Evolutionary conservation across 2,797 vertebrate genomes (phyloP).

Genomic region (Pipistrellus kuhlii): DNA sequence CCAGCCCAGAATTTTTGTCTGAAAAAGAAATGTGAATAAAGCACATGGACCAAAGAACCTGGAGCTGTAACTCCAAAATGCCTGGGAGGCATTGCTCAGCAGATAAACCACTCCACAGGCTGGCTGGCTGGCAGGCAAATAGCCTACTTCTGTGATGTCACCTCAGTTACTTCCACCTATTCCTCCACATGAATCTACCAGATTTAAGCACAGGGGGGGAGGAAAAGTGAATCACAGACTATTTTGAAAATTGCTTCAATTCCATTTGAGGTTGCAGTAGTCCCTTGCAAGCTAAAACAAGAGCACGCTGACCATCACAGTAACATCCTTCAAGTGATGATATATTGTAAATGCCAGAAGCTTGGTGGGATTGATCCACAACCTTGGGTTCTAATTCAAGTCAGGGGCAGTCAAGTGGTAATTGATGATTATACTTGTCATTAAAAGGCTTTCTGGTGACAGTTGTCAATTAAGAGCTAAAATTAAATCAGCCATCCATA

Average conservation of each 20-base stretch:
- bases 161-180: constrained; percentile 73
- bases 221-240: constrained; percentile 80
- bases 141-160: constrained; percentile 77
- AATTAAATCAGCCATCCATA: constrained; percentile 52
- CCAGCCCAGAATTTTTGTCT: constrained; percentile 71
- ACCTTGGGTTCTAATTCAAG: constrained; percentile 67
- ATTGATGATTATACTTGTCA: constrained; percentile 63
- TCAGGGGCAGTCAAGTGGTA: constrained; percentile 58
- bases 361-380: constrained; percentile 61
- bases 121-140: constrained; percentile 62
- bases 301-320: constrained; percentile 53
- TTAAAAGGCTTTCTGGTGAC: constrained; percentile 70
- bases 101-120: constrained; percentile 49
- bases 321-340: constrained; percentile 61
- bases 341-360: constrained; percentile 60
- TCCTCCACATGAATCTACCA: constrained; percentile 74
- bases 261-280: constrained; percentile 69
- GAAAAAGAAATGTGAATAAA: constrained; percentile 73
- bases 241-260: constrained; percentile 78
- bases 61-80: constrained; percentile 53
- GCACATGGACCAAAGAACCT: constrained; percentile 62
- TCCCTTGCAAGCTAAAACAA: constrained; percentile 68
- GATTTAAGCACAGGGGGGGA: constrained; percentile 77
- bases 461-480: constrained; percentile 66
- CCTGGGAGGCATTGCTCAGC: constrained; percentile 35